These are phyloP conservation scores for Sphenodon punctatus DNA, from an alignment of 2,797 vertebrate genomes.

Conservation along the genomic window DNA sequence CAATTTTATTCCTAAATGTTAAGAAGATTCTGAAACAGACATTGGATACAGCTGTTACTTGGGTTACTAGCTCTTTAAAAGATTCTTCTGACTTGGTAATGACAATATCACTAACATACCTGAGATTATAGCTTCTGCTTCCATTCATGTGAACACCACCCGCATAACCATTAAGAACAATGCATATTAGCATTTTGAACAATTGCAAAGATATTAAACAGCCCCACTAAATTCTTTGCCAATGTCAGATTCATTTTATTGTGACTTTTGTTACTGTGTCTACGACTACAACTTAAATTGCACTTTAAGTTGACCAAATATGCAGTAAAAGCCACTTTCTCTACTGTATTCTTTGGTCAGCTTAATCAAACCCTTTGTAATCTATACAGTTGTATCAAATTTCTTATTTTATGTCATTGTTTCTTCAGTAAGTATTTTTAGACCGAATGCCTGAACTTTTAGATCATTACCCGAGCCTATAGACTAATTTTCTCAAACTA, in stretches of 20 bases:
- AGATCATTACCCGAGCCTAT: conserved; percentile 12
- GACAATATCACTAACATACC: background rate
- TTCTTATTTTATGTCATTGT: background rate
- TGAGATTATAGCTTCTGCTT: background rate
- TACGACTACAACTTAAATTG: background rate
- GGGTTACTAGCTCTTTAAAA: background rate
- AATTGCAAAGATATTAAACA: background rate
- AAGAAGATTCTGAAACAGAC: background rate
- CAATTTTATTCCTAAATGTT: background rate
- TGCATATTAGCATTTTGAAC: background rate
- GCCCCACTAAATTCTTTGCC: background rate
- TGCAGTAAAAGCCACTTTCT: background rate
- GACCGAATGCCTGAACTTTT: background rate
- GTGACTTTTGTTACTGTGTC: background rate
- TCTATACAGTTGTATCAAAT: background rate
- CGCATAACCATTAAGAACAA: background rate
- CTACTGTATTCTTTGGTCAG: background rate
- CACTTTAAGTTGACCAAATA: background rate
- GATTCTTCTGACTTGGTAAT: background rate
- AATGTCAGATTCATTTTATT: background rate
- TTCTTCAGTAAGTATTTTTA: conserved; percentile 29
- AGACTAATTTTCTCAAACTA: conserved; percentile 25
- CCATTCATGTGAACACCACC: background rate
- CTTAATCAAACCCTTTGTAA: background rate
- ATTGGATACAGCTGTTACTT: background rate